phyloP scores from a whole-genome alignment of 1,140 invertebrate species.

The Brachionus angularis region DNA sequence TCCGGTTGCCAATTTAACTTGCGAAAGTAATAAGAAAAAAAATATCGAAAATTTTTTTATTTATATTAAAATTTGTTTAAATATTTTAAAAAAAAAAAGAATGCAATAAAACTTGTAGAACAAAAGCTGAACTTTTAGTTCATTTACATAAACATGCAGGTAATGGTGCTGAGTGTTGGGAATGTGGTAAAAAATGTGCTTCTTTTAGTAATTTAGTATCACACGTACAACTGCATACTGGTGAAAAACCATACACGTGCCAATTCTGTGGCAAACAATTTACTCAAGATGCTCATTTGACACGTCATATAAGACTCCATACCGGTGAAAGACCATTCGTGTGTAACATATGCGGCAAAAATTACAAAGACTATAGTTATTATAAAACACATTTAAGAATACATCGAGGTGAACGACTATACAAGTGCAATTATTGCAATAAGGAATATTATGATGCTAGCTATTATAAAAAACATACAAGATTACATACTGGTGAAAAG shows the following conservation, averaged over 20 bases:
- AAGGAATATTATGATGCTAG: conserved; percentile 57
- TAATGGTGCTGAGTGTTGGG: conserved; percentile 31
- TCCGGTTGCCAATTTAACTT: conserved; percentile 9
- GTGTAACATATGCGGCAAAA: conserved; percentile 55
- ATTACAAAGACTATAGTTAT: conserved; percentile 53
- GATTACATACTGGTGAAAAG: conserved; percentile 63
- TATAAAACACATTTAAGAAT: conserved; percentile 48
- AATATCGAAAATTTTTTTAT: too few relatives aligned
- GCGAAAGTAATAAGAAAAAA: conserved; percentile 37
- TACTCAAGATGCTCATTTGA: conserved; percentile 93
- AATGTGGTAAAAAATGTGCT: conserved; percentile 42
- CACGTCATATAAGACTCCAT: conserved; percentile 88
- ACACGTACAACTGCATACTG: conserved; percentile 40
- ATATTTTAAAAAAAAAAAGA: background rate
- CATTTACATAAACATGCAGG: conserved; percentile 35
- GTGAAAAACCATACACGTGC: conserved; percentile 42
- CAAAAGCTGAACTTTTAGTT: conserved; percentile 32
- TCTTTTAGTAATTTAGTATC: conserved; percentile 39
- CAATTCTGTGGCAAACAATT: conserved; percentile 82
- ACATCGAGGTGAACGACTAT: conserved; percentile 53
- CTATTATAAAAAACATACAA: conserved; percentile 39
- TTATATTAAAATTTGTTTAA: background rate
- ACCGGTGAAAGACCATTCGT: conserved; percentile 68
- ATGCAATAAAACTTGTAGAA: conserved; percentile 39
- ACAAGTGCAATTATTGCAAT: conserved; percentile 74